A percentile compares a stretch with the other conserved stretches of the same genome.
Evolutionary conservation across 2,113 vertebrate genomes (phyloP).

Genomic region (Xerus inauris): DNA sequence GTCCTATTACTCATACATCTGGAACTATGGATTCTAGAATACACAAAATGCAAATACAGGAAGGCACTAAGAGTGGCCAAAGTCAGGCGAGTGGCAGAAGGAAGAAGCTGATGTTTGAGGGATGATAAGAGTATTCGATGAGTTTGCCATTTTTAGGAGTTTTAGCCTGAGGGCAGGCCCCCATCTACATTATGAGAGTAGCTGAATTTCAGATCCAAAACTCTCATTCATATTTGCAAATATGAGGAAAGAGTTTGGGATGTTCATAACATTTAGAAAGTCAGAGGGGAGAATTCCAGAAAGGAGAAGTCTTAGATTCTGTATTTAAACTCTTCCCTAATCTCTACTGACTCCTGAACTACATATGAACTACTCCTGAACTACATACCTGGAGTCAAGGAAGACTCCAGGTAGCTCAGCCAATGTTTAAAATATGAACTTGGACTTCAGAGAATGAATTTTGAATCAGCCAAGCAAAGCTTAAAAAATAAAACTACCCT

Average conservation of each 20-base stretch:
- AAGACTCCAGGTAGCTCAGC: neutral
- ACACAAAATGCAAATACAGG: neutral
- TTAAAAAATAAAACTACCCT: neutral
- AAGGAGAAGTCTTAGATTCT: neutral
- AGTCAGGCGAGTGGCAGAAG: neutral
- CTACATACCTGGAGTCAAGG: fast-evolving
- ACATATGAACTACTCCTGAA: neutral
- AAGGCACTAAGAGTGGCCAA: neutral
- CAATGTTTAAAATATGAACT: neutral
- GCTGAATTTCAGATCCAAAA: neutral
- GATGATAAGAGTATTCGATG: too few relatives aligned
- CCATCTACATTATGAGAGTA: neutral
- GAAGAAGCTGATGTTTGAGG: neutral
- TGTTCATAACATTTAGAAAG: neutral
- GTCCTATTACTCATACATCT: too few relatives aligned
- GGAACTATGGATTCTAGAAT: neutral
- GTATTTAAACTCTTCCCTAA: neutral
- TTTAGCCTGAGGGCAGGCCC: neutral
- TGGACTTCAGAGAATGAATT: neutral
- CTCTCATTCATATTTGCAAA: neutral
- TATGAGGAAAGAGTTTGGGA: neutral
- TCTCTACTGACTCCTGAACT: neutral
- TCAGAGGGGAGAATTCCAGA: neutral
- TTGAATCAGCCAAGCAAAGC: neutral
- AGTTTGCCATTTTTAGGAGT: neutral